phyloP scores from a whole-genome alignment of 2,888 invertebrate species.

The Noctua comes region DNA sequence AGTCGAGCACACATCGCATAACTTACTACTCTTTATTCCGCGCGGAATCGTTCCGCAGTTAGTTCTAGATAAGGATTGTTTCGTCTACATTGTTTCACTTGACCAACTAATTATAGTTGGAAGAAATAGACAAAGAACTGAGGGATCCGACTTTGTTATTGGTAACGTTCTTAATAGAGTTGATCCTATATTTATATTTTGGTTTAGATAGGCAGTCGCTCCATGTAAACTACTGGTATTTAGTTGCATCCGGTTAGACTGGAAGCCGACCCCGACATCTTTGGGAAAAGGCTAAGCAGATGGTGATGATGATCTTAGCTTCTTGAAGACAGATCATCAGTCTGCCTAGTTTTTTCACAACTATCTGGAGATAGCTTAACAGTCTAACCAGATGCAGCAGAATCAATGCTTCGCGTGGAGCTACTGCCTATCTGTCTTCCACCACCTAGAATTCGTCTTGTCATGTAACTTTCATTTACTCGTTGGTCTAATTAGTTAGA shows the following conservation, averaged over 20 bases:
- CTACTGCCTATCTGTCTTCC: background rate
- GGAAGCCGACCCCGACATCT: background rate
- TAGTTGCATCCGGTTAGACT: background rate
- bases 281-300: background rate
- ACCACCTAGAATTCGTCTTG: background rate
- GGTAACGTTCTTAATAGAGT: background rate
- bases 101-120: conserved; percentile 36
- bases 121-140: background rate
- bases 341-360: background rate
- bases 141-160: background rate
- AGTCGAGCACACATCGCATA: conserved; percentile 31
- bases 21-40: conserved; percentile 54
- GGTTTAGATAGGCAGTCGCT: background rate
- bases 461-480: background rate
- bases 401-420: background rate
- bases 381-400: background rate
- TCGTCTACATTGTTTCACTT: conserved; percentile 24
- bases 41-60: conserved; percentile 41
- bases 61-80: conserved; percentile 38
- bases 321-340: background rate
- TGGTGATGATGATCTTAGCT: background rate
- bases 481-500: background rate
- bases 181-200: background rate
- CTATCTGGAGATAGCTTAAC: background rate
- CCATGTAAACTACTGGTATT: background rate